Evolutionary conservation across 37 sponge, comb jelly and placozoan genomes (phyloP), one percentile per base, ranked within the genome.

Genomic region (Chondrilla cf. caribensis): DNA sequence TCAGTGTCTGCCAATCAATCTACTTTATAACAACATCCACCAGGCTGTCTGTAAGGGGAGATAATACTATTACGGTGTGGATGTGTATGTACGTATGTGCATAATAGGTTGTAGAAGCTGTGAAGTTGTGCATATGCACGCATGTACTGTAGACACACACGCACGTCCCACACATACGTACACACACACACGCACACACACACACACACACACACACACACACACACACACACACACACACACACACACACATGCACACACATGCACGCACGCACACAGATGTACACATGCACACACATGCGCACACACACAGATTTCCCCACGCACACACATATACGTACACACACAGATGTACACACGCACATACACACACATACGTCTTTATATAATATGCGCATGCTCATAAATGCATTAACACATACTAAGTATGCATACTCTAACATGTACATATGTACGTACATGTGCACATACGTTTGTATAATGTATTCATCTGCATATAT

Each of bases 211-310:
- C 64, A 62, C 64, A 62, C 64, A 62, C 29, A 26, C 29, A 26
- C 64, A 62, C 64, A 62, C 64, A 62, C 64, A 29, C 64, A 62
- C 64, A 62, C 64, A 62, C 64, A 62, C 64, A 62, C 64, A 62
- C 64, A 26, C 29, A 62, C 64, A 62, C 64, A 62, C 64, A 62
- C 64, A 62, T 22, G 22, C 29, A 62, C 64, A 62, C 64, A 62
- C 64, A 62, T 22, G 15, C 64, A 26, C 64, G 22, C 64, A 67
- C 35, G 33, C 32, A 26, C 32, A 67, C 68, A 67, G 2, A 26
- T 4, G 33, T 1, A 67, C 32, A 29, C 68, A 26, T 4, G 29
- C 32, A 26, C 32, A 67, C 68, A 67, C 68, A 67, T 33, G 29
- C 32, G 29, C 68, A 67, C 32, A 67, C 68, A 67, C 32, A 67